Evolutionary conservation across 1,140 invertebrate genomes (phyloP).

Genomic region (Drosophila pallidifrons): DNA sequence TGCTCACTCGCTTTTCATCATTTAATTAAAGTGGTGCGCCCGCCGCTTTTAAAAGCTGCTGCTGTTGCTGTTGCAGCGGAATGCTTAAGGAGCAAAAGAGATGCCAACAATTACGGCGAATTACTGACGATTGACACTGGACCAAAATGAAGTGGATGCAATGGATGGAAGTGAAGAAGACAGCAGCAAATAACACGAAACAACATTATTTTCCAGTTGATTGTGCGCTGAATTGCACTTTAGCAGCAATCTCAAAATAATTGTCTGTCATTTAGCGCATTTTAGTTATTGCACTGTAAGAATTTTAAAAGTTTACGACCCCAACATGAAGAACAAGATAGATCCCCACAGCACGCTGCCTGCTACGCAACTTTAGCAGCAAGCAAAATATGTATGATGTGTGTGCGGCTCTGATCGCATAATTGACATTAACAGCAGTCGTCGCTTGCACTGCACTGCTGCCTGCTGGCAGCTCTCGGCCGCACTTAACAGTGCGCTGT

Average conservation of each 20-base stretch:
- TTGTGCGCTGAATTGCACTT: neutral
- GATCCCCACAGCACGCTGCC: neutral
- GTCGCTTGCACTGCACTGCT: neutral
- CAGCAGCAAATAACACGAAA: constrained; percentile 9
- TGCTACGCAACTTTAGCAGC: neutral
- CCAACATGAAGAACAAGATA: too few species aligned
- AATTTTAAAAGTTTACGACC: neutral
- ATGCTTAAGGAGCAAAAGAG: constrained; percentile 10
- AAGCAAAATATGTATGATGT: too few species aligned
- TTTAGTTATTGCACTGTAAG: neutral
- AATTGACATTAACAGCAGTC: neutral
- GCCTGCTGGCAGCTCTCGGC: neutral
- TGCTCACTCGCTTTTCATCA: constrained; percentile 63
- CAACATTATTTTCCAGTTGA: constrained; percentile 5
- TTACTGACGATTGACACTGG: constrained; percentile 7
- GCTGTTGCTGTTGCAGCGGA: too few species aligned
- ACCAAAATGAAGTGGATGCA: neutral
- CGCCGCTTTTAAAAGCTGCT: constrained; percentile 2
- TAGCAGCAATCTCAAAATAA: neutral
- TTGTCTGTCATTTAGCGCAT: neutral
- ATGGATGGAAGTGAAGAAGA: neutral
- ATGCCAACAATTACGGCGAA: constrained; percentile 13
- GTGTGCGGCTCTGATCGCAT: neutral
- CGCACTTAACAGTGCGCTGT: constrained; percentile 18
- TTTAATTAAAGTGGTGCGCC: constrained; percentile 66